phyloP scores from a whole-genome alignment of 2,888 invertebrate genomes.

The Trachelus troglodyta region DNA sequence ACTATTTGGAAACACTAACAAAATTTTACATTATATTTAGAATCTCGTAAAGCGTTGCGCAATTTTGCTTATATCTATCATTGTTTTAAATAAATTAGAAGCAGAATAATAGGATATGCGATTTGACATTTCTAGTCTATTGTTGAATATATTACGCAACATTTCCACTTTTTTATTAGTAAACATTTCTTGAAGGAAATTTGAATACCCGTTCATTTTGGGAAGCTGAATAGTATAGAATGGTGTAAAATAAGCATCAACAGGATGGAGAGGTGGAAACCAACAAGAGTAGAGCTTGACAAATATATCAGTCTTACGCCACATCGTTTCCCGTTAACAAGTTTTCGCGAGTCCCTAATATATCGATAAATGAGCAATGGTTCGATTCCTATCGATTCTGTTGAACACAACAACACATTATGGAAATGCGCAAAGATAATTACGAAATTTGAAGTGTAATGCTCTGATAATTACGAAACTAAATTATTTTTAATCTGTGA shows the following conservation, averaged over 20 bases:
- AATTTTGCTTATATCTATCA: conserved; percentile 45
- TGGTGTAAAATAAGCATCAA: conserved; percentile 25
- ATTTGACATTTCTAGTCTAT: background rate
- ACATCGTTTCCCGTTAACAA: conserved; percentile 34
- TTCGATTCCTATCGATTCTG: background rate
- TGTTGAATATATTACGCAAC: background rate
- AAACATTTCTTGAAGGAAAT: background rate
- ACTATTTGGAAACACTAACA: background rate
- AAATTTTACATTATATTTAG: background rate
- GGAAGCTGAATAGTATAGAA: background rate
- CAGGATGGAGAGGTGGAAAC: conserved; percentile 25
- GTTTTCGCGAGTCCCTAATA: background rate
- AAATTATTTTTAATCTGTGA: background rate
- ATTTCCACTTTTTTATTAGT: background rate
- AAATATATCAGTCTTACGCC: conserved; percentile 45
- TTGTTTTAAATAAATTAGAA: background rate
- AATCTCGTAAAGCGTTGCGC: conserved; percentile 35
- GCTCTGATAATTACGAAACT: background rate
- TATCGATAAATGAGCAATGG: background rate
- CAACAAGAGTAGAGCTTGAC: conserved; percentile 29
- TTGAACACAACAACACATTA: background rate
- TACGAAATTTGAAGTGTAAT: background rate
- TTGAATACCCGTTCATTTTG: background rate
- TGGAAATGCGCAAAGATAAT: background rate
- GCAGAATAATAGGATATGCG: background rate